These are phyloP conservation scores for Eristalis intricaria DNA, from an alignment of 2,888 invertebrate genomes.

Conservation along the genomic window DNA sequence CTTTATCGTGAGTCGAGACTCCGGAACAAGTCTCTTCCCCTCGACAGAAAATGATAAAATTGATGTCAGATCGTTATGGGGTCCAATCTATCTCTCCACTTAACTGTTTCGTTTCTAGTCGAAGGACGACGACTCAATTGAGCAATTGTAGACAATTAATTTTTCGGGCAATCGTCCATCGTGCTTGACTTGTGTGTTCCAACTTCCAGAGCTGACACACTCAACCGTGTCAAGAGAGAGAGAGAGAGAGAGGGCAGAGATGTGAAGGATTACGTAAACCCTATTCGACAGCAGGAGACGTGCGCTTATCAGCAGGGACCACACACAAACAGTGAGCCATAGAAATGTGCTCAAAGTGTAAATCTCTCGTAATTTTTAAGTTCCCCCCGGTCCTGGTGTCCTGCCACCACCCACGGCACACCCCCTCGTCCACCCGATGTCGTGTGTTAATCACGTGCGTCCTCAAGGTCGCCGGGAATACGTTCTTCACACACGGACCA, in stretches of 20 bases:
- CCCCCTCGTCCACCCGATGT: background rate
- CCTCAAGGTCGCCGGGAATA: background rate
- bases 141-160: conserved; percentile 32
- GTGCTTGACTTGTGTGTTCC: background rate
- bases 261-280: background rate
- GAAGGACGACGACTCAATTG: background rate
- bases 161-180: background rate
- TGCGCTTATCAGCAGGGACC: background rate
- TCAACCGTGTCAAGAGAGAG: background rate
- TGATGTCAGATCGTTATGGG: conserved; percentile 14
- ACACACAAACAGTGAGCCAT: background rate
- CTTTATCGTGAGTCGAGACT: too few species aligned
- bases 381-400: background rate
- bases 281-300: background rate
- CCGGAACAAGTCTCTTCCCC: background rate
- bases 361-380: background rate
- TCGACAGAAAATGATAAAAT: background rate
- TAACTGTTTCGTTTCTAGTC: background rate
- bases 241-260: background rate
- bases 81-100: conserved; percentile 11
- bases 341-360: background rate
- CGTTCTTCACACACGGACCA: background rate
- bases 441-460: background rate
- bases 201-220: background rate
- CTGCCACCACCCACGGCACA: background rate